Base-by-base conservation (phyloP, 2,113 vertebrate species). In the Ptilonorhynchus violaceus region DNA sequence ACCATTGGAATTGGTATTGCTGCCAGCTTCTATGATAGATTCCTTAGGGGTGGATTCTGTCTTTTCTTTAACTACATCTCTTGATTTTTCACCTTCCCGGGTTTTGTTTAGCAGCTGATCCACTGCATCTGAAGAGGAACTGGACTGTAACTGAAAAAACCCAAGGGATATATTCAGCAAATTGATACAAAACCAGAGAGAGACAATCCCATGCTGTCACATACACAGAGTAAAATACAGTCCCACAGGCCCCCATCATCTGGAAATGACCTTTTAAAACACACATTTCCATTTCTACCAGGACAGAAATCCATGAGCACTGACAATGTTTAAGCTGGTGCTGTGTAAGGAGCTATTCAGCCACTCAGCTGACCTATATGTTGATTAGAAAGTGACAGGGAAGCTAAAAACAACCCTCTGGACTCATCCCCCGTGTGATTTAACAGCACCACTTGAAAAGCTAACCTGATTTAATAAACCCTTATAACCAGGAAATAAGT, bases 71-170 rank as follows among this genome's bases (percentile, higher is more conserved):
- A 98, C 96, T 79, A 98, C 97, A 93, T 99, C 99, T 98, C 99
- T 99, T 37, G 99, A 97, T 95, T 99, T 99, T 92, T 99, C 99
- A 78, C 98, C 96, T 80, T 99, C 99, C 98, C 99, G 98, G 95
- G 97, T 98, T 98, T 99, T 99, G 95, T 97, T 98, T 93, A 98
- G 97, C 97, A 99, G 98, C 96, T 99, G 98, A 97, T 99, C 99
- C 97, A 99, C 98, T 90, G 98, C 97, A 83, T 99, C 99, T 94
- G 98, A 97, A 94, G 98, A 98, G 85, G 99, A 98, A 98, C 98
- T 99, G 30, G 99, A 98, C 97, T 99, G 99, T 98, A 99, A 99
- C 99, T 99, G 97, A 12, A 97, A 97, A 89, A 87, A 68, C 35
- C 85, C 95, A 91, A 96, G 56, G 52, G 92, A 86, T 21, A 73